Evolutionary conservation across 2,797 vertebrate genomes (phyloP), one percentile per base, ranked within the genome.

Genomic region (Alfaro cultratus): DNA sequence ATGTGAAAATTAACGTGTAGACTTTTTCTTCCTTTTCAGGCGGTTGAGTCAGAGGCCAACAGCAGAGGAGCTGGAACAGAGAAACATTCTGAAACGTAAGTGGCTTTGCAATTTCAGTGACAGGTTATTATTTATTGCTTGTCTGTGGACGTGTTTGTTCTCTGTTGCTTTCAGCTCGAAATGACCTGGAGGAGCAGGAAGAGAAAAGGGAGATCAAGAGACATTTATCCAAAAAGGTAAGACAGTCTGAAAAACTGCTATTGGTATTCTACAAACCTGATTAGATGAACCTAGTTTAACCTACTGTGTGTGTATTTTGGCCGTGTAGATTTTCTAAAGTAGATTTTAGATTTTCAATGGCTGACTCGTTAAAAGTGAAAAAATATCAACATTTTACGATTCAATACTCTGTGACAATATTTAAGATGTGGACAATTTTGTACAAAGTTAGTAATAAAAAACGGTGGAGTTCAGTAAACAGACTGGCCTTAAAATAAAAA

Each of bases 1-100:
- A n/a, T 71, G 41, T 13, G 23, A 43, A 43, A 43, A 29, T 45
- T 26, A 43, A 71, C n/a, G 26, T 71, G 26, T 71, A 16, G 39
- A 45, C n/a, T n/a, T 45, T 45, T 7, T 71, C 43, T 71, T 45
- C 68, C 90, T 89, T 95, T 94, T 91, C 93, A 99, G 98, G 92
- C 96, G 99, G 82, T 95, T 99, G 94, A 99, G 98, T 94, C 98
- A 98, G 93, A 97, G 99, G 86, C 99, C 99, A 0, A 98, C 98
- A 1, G 98, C 97, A 36, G 98, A 99, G 87, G 99, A 99, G 76
- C 94, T 99, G 92, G 98, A 99, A 86, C 99, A 99, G 93, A 96
- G 99, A 89, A 99, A 99, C 93, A 99, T 99, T 79, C 95, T 99
- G 83, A 99, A 99, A 96, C 98, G 99, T 99, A 92, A 95, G 98